Percentiles rank a stretch among this genome's conserved stretches.
phyloP scores from a whole-genome alignment of 2,888 invertebrate species.

The Lasius platythorax region DNA sequence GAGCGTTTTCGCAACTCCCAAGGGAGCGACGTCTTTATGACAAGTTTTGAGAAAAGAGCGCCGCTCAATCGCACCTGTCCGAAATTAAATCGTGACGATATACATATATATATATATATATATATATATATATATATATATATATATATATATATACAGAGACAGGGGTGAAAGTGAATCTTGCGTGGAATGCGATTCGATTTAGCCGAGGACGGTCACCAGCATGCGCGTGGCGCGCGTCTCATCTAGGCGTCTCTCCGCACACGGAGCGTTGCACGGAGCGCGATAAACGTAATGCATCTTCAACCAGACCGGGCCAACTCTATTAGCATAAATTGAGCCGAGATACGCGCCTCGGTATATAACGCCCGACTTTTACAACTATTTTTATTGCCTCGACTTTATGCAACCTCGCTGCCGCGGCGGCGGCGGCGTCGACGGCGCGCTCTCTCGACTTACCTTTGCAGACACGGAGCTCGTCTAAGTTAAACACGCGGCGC shows the following conservation, averaged over 20 bases:
- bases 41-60: background rate
- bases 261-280: conserved; percentile 35
- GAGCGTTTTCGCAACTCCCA: background rate
- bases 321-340: conserved; percentile 83
- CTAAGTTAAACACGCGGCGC: conserved; percentile 55
- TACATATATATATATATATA: background rate
- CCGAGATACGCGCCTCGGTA: conserved; percentile 72
- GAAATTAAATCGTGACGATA: background rate
- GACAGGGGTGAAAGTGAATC: conserved; percentile 62
- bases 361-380: conserved; percentile 82
- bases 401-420: conserved; percentile 76
- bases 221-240: conserved; percentile 18
- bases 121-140: background rate
- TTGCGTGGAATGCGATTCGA: conserved; percentile 44
- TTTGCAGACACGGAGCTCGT: conserved; percentile 39
- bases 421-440: conserved; percentile 6
- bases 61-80: conserved; percentile 21
- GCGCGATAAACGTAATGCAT: conserved; percentile 73
- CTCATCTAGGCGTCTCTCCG: conserved; percentile 27
- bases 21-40: background rate
- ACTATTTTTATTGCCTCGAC: conserved; percentile 80
- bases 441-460: conserved; percentile 32
- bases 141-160: background rate
- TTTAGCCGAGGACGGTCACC: background rate
- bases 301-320: conserved; percentile 72